Evolutionary conservation across 2,113 vertebrate species (phyloP).

Genomic region (Heterotilapia buettikoferi): DNA sequence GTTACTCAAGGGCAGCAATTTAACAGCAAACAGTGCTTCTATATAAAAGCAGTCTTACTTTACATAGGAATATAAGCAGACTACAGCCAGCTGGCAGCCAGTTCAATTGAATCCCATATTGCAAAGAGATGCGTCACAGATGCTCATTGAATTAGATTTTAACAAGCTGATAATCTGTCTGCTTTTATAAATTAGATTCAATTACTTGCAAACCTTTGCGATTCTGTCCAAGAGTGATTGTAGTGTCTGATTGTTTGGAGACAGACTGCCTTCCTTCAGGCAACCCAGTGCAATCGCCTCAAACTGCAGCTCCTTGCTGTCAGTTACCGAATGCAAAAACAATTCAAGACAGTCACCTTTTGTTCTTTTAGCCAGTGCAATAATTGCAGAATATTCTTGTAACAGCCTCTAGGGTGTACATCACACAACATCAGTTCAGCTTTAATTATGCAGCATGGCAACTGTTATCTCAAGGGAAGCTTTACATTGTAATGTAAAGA

Average conservation of each 20-base stretch:
- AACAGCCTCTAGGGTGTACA: background rate
- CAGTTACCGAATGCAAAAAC: background rate
- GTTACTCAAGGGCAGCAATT: background rate
- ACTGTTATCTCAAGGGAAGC: background rate
- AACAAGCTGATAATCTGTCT: background rate
- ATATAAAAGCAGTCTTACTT: too few relatives aligned
- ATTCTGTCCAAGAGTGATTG: background rate
- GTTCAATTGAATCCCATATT: too few relatives aligned
- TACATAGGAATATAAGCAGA: too few relatives aligned
- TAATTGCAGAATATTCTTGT: background rate
- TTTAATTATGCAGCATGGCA: background rate
- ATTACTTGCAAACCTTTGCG: background rate
- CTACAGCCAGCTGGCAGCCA: too few relatives aligned
- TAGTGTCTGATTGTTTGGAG: background rate
- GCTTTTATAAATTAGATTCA: background rate
- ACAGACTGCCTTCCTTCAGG: background rate
- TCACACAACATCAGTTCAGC: background rate
- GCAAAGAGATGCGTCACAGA: too few relatives aligned
- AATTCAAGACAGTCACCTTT: background rate
- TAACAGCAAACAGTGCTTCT: background rate
- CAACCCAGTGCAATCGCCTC: background rate
- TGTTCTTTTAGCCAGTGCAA: background rate
- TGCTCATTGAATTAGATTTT: too few relatives aligned
- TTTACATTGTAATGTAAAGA: background rate
- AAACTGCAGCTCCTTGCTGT: background rate